Evolutionary conservation across 2,888 invertebrate genomes (phyloP).

Genomic region (Pachliopta kotzebuea): DNA sequence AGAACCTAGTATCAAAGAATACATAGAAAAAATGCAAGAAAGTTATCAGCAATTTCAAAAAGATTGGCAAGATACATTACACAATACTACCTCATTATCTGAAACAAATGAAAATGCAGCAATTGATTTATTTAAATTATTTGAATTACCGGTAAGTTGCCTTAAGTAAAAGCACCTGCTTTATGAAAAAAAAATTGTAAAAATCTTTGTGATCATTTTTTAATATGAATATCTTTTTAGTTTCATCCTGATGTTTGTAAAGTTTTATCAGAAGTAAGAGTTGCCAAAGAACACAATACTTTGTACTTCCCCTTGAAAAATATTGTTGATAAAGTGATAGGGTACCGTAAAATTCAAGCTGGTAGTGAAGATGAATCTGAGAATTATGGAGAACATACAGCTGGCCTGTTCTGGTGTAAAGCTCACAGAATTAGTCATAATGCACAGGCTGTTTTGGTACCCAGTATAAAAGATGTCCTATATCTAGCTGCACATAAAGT

Average conservation of each 20-base stretch:
- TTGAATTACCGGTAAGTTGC: constrained; percentile 80
- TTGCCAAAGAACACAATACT: constrained; percentile 71
- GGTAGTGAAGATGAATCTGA: constrained; percentile 64
- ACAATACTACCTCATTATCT: constrained; percentile 63
- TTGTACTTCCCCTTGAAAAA: constrained; percentile 86
- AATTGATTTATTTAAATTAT: constrained; percentile 70
- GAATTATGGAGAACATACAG: constrained; percentile 57
- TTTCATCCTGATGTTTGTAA: constrained; percentile 68
- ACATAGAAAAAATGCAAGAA: constrained; percentile 54
- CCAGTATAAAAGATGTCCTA: constrained; percentile 67
- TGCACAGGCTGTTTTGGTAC: constrained; percentile 75
- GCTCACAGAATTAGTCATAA: constrained; percentile 51
- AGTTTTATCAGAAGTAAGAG: constrained; percentile 77
- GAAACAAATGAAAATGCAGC: constrained; percentile 66
- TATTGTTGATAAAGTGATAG: constrained; percentile 81
- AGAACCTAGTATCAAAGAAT: constrained; percentile 56
- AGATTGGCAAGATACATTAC: constrained; percentile 69
- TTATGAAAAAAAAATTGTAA: too few relatives aligned
- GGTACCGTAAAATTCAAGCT: constrained; percentile 81
- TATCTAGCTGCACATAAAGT: constrained; percentile 71
- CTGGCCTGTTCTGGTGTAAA: constrained; percentile 64
- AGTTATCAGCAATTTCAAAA: constrained; percentile 59
- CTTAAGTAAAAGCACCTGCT: too few relatives aligned
- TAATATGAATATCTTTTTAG: constrained; percentile 47
- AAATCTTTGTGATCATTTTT: background rate